Base-by-base conservation (phyloP, 2,888 invertebrate genomes). In the Trichogramma dendrolimi region DNA sequence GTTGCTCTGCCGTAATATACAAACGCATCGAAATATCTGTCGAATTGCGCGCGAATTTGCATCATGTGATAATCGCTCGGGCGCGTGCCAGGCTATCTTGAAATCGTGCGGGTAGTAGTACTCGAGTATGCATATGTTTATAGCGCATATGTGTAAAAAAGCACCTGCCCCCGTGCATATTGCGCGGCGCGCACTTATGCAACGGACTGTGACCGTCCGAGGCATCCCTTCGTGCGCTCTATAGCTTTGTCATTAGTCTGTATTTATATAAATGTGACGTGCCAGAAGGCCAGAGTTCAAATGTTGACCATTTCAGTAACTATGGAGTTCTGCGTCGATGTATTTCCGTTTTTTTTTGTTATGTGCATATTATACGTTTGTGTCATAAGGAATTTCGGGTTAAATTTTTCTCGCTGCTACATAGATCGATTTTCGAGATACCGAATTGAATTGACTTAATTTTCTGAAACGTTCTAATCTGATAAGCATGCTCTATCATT, bases 81-180 rank as follows among this genome's bases (percentile, higher is more conserved):
- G 50, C 11, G 59, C n/a, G 68, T 67, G 56, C 14, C 46, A 27
- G 69, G 71, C 72, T 78, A 78, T 79, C 78, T 73, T 62, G 68
- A 71, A 76, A 79, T 79, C 78, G 77, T 79, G 78, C 78, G 78
- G 78, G 78, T 75, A 77, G 71, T 11, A 68, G 68, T 27, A 2
- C 27, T 27, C 27, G 27, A 27, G 27, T 27, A 27, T 27, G 27
- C 27, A 27, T 27, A 27, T 67, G 65, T 69, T 69, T 67, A 65
- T 58, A 64, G 69, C 62, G 66, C 62, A 61, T 44, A 47, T 53
- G 59, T 64, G 63, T 61, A 52, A 40, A 38, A 44, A 64, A 64
- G 70, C 75, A 76, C 75, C 76, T 76, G 76, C 73, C 14, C 63
- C 58, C 56, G 68, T 74, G 76, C 75, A 75, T 77, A 76, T 76